These are phyloP conservation scores for Thymelicus sylvestris DNA, from an alignment of 2,888 invertebrate genomes.

Conservation along the genomic window DNA sequence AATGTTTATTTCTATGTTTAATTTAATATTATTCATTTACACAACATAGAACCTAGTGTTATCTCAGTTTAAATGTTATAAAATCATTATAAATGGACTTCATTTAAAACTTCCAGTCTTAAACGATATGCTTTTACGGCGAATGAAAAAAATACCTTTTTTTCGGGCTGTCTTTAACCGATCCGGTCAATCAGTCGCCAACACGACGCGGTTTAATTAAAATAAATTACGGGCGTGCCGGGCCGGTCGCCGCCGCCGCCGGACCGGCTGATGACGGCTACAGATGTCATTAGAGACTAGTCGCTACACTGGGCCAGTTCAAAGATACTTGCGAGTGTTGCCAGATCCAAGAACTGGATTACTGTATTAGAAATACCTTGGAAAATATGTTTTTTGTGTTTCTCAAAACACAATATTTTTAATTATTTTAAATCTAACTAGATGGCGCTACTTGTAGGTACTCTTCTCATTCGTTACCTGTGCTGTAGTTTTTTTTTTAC, in stretches of 20 bases:
- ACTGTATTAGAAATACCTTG: too few species aligned
- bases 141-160: slow-evolving; percentile 45
- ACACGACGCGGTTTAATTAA: slow-evolving; percentile 60
- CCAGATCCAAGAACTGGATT: too few species aligned
- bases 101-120: slow-evolving; percentile 1
- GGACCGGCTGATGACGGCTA: not conserved
- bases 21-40: not conserved
- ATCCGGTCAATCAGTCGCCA: slow-evolving; percentile 58
- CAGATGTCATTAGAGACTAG: not conserved
- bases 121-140: not conserved
- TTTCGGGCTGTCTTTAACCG: slow-evolving; percentile 49
- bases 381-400: too few species aligned
- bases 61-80: too few species aligned
- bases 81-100: slow-evolving; percentile 5
- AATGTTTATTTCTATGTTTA: too few species aligned
- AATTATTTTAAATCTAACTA: too few species aligned
- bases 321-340: too few species aligned
- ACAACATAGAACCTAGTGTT: not conserved
- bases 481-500: too few species aligned
- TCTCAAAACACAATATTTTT: too few species aligned
- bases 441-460: too few species aligned
- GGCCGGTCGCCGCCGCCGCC: not conserved
- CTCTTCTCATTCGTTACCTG: too few species aligned
- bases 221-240: slow-evolving; percentile 59
- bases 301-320: not conserved